phyloP scores from a whole-genome alignment of 2,888 invertebrate genomes.

The Apantesis nais region DNA sequence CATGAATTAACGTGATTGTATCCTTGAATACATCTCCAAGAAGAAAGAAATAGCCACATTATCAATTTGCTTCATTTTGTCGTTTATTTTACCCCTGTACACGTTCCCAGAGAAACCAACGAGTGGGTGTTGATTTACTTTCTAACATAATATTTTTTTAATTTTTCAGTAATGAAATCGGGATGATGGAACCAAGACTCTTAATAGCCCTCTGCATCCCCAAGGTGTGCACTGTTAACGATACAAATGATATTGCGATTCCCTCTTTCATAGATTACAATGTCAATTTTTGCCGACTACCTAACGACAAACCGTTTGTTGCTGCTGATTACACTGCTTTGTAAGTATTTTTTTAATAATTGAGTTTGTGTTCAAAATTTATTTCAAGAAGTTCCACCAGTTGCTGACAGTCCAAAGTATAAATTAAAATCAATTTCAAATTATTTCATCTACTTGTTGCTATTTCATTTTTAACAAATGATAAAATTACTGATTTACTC shows the following conservation, averaged over 20 bases:
- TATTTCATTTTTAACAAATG: too few relatives aligned
- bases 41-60: too few relatives aligned
- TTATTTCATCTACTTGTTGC: background rate
- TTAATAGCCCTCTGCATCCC: conserved; percentile 59
- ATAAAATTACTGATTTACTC: too few relatives aligned
- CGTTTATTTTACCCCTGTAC: too few relatives aligned
- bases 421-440: background rate
- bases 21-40: too few relatives aligned
- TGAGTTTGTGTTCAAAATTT: background rate
- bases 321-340: conserved; percentile 65
- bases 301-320: conserved; percentile 63
- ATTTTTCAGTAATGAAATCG: conserved; percentile 32
- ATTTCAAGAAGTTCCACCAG: too few relatives aligned
- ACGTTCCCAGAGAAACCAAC: too few relatives aligned
- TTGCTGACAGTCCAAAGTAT: too few relatives aligned
- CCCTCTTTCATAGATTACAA: conserved; percentile 50
- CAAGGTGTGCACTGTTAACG: conserved; percentile 54
- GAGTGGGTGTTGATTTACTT: background rate
- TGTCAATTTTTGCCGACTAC: conserved; percentile 64
- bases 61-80: too few relatives aligned
- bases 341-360: conserved; percentile 49
- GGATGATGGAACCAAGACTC: conserved; percentile 45
- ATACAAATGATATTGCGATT: conserved; percentile 55
- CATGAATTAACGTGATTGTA: too few relatives aligned
- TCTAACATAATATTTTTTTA: too few relatives aligned